Percentiles rank a stretch among this genome's conserved stretches.
These are phyloP conservation scores for Drosophila leontia DNA, from an alignment of 1,140 invertebrate genomes.

Conservation along the genomic window DNA sequence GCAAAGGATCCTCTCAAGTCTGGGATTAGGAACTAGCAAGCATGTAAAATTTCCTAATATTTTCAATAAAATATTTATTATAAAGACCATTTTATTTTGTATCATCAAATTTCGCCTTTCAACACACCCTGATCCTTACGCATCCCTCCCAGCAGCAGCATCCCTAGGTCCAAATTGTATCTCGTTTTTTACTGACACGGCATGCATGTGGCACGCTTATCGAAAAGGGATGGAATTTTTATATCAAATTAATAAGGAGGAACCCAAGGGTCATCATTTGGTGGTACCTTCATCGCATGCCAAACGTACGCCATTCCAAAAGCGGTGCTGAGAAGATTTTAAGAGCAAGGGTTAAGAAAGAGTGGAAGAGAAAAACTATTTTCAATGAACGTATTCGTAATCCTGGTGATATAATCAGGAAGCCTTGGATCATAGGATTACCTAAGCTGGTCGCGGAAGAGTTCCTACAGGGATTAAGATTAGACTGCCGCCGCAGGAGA, in stretches of 20 bases:
- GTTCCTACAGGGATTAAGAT: conserved; percentile 68
- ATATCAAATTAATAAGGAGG: conserved; percentile 68
- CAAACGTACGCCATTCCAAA: conserved; percentile 35
- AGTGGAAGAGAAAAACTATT: not conserved
- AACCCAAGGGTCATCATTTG: conserved; percentile 1
- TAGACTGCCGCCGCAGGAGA: conserved; percentile 55
- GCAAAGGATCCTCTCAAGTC: not conserved
- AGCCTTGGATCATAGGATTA: conserved; percentile 48
- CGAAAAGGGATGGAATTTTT: conserved; percentile 37
- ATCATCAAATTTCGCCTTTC: not conserved
- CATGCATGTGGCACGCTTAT: conserved; percentile 18
- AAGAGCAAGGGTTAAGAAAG: conserved; percentile 37
- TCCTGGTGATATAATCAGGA: conserved; percentile 53
- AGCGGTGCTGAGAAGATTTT: not conserved
- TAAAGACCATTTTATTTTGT: not conserved
- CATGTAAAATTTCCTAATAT: too few relatives aligned
- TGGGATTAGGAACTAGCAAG: not conserved
- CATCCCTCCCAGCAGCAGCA: conserved; percentile 43
- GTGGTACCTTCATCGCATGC: conserved; percentile 12
- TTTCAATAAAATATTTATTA: not conserved
- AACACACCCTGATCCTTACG: conserved; percentile 10
- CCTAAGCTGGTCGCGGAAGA: conserved; percentile 28
- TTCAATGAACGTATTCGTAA: conserved; percentile 53
- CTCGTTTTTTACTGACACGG: conserved; percentile 39
- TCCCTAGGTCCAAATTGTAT: conserved; percentile 48